Base-by-base conservation (phyloP, 2,113 vertebrate species). In the Nibea albiflora region DNA sequence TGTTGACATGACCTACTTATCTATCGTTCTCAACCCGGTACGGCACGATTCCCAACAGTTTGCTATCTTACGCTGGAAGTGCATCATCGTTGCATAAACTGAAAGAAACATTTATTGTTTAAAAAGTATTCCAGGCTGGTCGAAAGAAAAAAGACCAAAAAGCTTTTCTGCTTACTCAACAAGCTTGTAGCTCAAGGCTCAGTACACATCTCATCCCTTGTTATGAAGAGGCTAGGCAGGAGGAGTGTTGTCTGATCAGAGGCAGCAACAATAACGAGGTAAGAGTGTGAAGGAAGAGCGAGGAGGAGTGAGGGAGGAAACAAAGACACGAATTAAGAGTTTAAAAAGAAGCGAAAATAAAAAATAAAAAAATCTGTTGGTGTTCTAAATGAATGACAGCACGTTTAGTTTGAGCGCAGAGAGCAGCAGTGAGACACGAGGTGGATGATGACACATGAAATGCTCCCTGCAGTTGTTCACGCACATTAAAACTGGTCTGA, bases 401-500 rank as follows among this genome's bases (percentile, higher is more conserved):
- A 15, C 12, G 4, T 44, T 53, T 46, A 28, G 11, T 28, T 42
- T 42, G 4, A 24, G 22, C 35, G 8, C 6, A 58, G n/a, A 62
- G 12, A 24, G 20, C n/a, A 11, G 24, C 14, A 31, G 3, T 4
- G 44, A 8, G 24, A 10, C n/a, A 28, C 2, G 72, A 70, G 75
- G 24, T 31, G 26, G 24, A 46, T 39, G 49, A 35, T 57, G 76
- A 73, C 80, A 49, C 9, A 73, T 71, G 17, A 54, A 22, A 64
- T 65, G 14, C 64, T 57, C 20, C 3, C 5, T 26, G 17, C 62
- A 62, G 74, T 81, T 70, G 60, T 75, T 76, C 54, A 78, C 42
- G 57, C 57, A 56, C 71, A 71, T 66, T 83, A 86, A 39, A 84
- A 88, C 87, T 89, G 86, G 84, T 87, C 78, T 80, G 76, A 89